Evolutionary conservation across 1,140 invertebrate genomes (phyloP).

Genomic region (Nebria ingens): DNA sequence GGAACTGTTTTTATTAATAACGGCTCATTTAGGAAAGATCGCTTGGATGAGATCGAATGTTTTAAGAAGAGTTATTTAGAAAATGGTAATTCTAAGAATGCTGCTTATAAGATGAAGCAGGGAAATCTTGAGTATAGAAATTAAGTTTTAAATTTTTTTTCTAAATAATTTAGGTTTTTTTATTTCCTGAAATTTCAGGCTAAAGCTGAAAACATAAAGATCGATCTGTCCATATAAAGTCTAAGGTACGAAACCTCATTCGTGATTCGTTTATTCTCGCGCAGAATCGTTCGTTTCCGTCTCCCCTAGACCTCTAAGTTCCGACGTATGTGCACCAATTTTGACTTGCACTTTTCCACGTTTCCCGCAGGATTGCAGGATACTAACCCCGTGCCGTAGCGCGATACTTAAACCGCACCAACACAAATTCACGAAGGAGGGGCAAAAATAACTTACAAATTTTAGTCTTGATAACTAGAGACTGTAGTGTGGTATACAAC

Average conservation of each 20-base stretch:
- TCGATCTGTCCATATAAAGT: not conserved
- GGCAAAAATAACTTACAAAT: conserved; percentile 9
- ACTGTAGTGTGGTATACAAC: not conserved
- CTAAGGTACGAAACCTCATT: conserved; percentile 5
- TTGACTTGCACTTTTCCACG: conserved; percentile 3
- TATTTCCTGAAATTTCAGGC: no score
- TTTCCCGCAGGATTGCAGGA: not conserved
- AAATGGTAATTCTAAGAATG: no score
- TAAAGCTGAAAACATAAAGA: no score
- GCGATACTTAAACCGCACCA: not conserved
- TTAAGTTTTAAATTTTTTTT: no score
- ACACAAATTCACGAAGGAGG: not conserved
- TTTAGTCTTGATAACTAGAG: conserved; percentile 7
- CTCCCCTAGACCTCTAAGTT: not conserved
- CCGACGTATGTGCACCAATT: not conserved
- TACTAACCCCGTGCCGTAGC: no score
- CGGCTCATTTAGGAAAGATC: no score
- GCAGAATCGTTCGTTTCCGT: conserved; percentile 6
- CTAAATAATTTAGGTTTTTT: no score
- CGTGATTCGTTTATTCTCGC: conserved; percentile 3
- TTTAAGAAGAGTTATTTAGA: no score
- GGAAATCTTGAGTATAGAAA: no score
- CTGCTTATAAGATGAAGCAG: no score
- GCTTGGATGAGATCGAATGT: no score
- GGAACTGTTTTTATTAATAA: no score